Evolutionary conservation across 2,888 invertebrate genomes (phyloP), one percentile per base, ranked within the genome.

Genomic region (Dexiosoma caninum): DNA sequence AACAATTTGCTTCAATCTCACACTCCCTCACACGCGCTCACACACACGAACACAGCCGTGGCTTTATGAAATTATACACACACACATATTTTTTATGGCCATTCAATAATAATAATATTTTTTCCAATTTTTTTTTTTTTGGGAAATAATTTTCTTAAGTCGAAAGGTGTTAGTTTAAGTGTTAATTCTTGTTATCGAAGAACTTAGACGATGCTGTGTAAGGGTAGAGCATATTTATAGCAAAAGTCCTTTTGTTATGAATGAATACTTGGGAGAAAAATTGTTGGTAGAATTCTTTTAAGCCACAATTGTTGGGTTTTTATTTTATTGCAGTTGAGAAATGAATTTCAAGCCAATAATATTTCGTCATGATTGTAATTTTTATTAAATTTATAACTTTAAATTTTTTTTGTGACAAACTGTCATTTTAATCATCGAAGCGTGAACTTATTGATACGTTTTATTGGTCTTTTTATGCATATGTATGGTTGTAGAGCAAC

Each of bases 131-230:
- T 57, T 14, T 42, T 66, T 37, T 57, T 14, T 1, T 27, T 0
- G 7, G 55, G 35, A 30, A 8, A 46, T 53, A 46, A 69, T 53
- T 60, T 69, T 40, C 46, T 21, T 16, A 14, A 44, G 19, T 16
- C 49, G 30, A 30, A 70, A 70, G 64, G 77, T 77, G 70, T 77
- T 70, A 42, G 70, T 64, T 77, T 77, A 77, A 77, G 77, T 77
- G 70, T 77, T 70, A 70, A 77, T 70, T 42, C 62, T 70, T 32
- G 16, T 66, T 30, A 7, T 5, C 44, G 14, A 32, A 16, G 14
- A 9, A 37, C 9, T n/a, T 9, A 23, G 12, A 14, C n/a, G 40
- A 23, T 19, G 8, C 4, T 14, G n/a, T 30, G 4, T 2, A 12
- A 19, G 10, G 49, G 30, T 14, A 14, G 49, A 35, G 19, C 30